Evolutionary conservation across 2,888 invertebrate genomes (phyloP), one percentile per base, ranked within the genome.

Genomic region (Neria commutata): DNA sequence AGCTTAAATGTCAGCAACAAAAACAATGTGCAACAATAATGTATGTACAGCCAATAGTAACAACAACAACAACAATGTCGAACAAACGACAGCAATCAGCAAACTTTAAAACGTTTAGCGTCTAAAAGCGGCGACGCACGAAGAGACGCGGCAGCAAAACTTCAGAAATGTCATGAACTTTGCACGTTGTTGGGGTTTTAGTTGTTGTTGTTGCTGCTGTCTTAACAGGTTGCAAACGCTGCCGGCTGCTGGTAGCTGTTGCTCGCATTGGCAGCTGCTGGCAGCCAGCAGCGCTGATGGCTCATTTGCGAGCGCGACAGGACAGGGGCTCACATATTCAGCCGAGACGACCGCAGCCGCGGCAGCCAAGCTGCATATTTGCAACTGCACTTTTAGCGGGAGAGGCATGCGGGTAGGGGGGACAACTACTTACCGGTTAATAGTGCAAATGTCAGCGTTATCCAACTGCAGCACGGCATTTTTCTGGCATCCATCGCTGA

Each of bases 361-460:
- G 29, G 37, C 37, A 37, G 37, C 37, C n/a, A 8, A 37, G 37
- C 37, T 14, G n/a, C n/a, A n/a, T n/a, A 37, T 37, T 37, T 37
- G 37, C 37, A 21, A 42, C 42, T 42, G n/a, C n/a, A n/a, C n/a
- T n/a, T n/a, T n/a, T n/a, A n/a, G n/a, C n/a, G n/a, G n/a, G n/a
- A n/a, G n/a, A n/a, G n/a, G n/a, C n/a, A n/a, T n/a, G n/a, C n/a
- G n/a, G n/a, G n/a, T n/a, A n/a, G n/a, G n/a, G n/a, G n/a, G n/a
- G n/a, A n/a, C n/a, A n/a, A n/a, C n/a, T 42, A 42, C 42, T 21
- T 19, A 21, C 17, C 3, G 21, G 42, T 21, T 5, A 37, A 10
- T 14, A 64, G 62, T 60, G 72, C 67, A 74, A 72, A 72, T 72
- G 72, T 72, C 72, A 72, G 66, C 73, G 74, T 62, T 72, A 72